Base-by-base conservation (phyloP, 2,113 vertebrate species). In the Xiphias gladius region DNA sequence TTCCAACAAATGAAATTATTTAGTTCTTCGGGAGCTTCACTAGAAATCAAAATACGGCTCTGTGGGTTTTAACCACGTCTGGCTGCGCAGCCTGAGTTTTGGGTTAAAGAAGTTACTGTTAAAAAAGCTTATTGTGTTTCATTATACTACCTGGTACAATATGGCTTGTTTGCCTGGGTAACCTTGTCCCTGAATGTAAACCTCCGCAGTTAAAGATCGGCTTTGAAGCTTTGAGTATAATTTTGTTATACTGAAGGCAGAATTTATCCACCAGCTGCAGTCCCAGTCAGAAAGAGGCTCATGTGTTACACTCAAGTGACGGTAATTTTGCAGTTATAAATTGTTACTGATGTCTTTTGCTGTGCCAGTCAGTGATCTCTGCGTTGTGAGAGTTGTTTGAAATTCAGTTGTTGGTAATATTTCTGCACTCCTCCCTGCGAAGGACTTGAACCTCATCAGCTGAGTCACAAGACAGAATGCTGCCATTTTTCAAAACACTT, bases 191-290 rank as follows among this genome's bases (percentile, higher is more conserved):
- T 72, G 59, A 77, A 66, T 58, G 55, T 19, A 66, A 71, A 52
- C 54, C 68, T 79, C n/a, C 39, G 13, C 41, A 39, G 5, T 28
- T 48, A 24, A 73, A 57, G 28, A 74, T 24, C 41, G 4, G 5
- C 50, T 68, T 55, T 48, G 8, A 69, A 19, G n/a, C 74, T 14
- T 71, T 67, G 32, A 76, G 43, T 50, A 39, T 72, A 52, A 73
- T 86, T 85, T 83, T 79, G 55, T 75, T 48, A 35, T 50, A 72
- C 59, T 76, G 46, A 76, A 37, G 32, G 59, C 3, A 10, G 75
- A 8, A 76, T 90, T 87, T 81, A n/a, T 67, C 37, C 80, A 61
- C 62, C 85, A 79, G 78, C 80, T 82, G 80, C 57, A 35, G 32
- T 58, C 22, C 19, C 52, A 68, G 50, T 43, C 65, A 64, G 52